phyloP scores from a whole-genome alignment of 2,113 vertebrate genomes.

The Martes martes region DNA sequence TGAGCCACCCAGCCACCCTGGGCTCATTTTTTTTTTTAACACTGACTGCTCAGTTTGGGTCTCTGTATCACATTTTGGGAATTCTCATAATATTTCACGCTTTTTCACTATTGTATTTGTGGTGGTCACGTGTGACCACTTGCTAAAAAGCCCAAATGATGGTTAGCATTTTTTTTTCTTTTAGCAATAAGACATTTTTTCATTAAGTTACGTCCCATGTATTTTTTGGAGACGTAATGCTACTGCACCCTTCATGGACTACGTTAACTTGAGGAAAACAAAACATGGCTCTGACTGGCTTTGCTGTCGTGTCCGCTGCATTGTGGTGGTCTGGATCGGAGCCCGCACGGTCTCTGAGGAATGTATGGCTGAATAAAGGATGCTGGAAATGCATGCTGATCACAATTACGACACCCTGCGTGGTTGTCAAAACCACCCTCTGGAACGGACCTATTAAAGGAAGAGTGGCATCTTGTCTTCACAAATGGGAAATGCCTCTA shows the following conservation, averaged over 20 bases:
- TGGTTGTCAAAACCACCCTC: background rate
- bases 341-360: background rate
- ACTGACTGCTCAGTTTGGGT: background rate
- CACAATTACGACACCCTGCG: too few relatives aligned
- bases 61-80: background rate
- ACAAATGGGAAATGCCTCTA: background rate
- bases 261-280: background rate
- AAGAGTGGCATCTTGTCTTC: background rate
- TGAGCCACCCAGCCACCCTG: too few relatives aligned
- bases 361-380: background rate
- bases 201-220: background rate
- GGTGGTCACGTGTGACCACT: fast-evolving
- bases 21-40: background rate
- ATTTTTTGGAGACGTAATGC: background rate
- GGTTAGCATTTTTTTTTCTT: background rate
- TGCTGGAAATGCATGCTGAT: background rate
- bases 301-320: too few relatives aligned
- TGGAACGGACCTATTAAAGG: background rate
- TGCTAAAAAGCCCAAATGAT: background rate
- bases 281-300: background rate
- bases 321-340: background rate
- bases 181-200: background rate
- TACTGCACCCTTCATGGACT: background rate
- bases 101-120: background rate
- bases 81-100: background rate